Evolutionary conservation across 2,113 vertebrate genomes (phyloP).

Genomic region (Lanius ludovicianus): DNA sequence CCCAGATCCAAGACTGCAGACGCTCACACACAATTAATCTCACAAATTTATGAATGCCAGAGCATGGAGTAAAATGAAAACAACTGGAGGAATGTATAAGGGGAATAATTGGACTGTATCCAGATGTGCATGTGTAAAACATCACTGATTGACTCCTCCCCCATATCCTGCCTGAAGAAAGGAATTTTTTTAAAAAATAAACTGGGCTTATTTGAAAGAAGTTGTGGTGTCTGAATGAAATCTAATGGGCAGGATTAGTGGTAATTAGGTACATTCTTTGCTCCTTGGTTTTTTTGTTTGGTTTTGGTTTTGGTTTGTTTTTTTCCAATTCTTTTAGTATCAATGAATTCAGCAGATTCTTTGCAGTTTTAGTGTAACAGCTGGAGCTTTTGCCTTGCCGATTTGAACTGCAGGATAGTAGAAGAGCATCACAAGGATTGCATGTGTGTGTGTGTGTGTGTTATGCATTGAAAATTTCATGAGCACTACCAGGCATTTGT

Average conservation of each 20-base stretch:
- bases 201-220: conserved; percentile 73
- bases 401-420: not conserved
- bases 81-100: conserved; percentile 80
- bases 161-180: conserved; percentile 77
- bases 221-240: conserved; percentile 70
- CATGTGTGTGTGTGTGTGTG: not conserved
- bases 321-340: not conserved
- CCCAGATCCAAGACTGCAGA: conserved; percentile 70
- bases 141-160: conserved; percentile 75
- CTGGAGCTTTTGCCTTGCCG: not conserved
- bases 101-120: conserved; percentile 74
- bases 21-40: conserved; percentile 79
- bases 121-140: conserved; percentile 81
- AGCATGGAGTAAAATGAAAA: conserved; percentile 80
- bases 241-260: conserved; percentile 53
- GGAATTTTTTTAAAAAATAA: conserved; percentile 73
- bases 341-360: not conserved
- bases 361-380: not conserved
- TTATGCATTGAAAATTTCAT: not conserved
- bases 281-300: not conserved
- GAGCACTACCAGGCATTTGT: not conserved
- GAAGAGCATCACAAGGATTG: not conserved
- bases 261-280: conserved; percentile 48
- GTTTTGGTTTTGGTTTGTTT: not conserved
- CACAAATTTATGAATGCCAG: conserved; percentile 81